phyloP scores from a whole-genome alignment of 2,113 vertebrate genomes.

The Osmerus eperlanus region DNA sequence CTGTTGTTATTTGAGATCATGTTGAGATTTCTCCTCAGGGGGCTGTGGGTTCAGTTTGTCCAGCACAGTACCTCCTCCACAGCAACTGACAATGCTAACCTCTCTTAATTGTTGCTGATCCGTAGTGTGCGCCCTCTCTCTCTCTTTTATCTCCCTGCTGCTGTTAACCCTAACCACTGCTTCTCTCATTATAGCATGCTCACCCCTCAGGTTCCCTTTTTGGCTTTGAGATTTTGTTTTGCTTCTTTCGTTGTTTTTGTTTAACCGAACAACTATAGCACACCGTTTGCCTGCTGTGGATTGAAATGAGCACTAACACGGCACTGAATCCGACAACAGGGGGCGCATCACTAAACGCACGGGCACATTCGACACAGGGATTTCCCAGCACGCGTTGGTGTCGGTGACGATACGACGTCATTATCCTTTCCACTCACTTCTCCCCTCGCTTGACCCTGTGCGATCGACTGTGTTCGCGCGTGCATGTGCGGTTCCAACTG shows the following conservation, averaged over 20 bases:
- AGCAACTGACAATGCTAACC: constrained; percentile 43
- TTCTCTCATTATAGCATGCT: constrained; percentile 48
- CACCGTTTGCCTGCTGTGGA: background rate
- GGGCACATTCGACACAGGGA: no score
- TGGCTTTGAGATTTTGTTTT: constrained; percentile 15
- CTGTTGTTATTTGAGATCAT: background rate
- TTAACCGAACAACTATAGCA: background rate
- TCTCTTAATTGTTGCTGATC: constrained; percentile 34
- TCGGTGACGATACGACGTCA: no score
- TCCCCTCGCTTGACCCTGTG: no score
- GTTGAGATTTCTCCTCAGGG: no score
- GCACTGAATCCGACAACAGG: constrained; percentile 13
- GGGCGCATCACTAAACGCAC: no score
- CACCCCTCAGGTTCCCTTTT: constrained; percentile 18
- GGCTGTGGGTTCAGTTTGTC: constrained; percentile 51
- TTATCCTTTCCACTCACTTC: no score
- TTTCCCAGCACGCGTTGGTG: no score
- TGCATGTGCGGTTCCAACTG: no score
- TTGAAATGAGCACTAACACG: constrained; percentile 37
- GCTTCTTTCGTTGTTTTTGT: constrained; percentile 9
- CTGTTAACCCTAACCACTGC: constrained; percentile 40
- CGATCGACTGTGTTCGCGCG: no score
- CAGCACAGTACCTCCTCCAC: constrained; percentile 43
- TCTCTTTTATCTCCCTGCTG: background rate
- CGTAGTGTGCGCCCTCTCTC: background rate